Conservation (phyloP, 1,140 invertebrate genomes). For the Pygmarrhopalites habei region DNA sequence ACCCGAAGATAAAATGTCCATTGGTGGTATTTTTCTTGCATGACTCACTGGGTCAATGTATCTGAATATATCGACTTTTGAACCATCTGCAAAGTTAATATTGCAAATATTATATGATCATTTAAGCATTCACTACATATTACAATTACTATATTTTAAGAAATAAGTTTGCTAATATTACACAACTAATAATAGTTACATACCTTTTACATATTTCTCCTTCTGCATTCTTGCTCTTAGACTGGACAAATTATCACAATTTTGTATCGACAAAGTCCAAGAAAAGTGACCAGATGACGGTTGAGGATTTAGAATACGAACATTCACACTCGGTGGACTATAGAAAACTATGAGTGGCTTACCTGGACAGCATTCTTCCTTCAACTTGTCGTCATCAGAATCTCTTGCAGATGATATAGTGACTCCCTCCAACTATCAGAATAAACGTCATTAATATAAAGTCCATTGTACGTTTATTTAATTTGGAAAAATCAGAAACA, state of each 20-base stretch:
- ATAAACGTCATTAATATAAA: too few relatives aligned
- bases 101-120: too few relatives aligned
- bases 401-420: slow-evolving; percentile 66
- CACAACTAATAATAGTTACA: too few relatives aligned
- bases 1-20: slow-evolving; percentile 1
- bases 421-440: slow-evolving; percentile 69
- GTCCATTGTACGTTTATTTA: too few relatives aligned
- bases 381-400: slow-evolving; percentile 70
- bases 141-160: too few relatives aligned
- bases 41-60: slow-evolving; percentile 59
- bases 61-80: slow-evolving; percentile 61
- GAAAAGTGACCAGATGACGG: slow-evolving; percentile 65
- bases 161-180: too few relatives aligned
- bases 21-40: slow-evolving; percentile 7
- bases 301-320: slow-evolving; percentile 65
- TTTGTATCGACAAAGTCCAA: slow-evolving; percentile 53
- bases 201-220: slow-evolving; percentile 61
- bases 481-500: too few relatives aligned
- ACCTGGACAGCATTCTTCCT: slow-evolving; percentile 86
- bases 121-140: too few relatives aligned
- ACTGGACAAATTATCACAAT: slow-evolving; percentile 58
- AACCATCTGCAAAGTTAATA: slow-evolving; percentile 55
- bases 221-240: slow-evolving; percentile 58
- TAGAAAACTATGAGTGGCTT: slow-evolving; percentile 69
- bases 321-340: slow-evolving; percentile 52